Base-by-base conservation (phyloP, 35 echinoderm and acorn worm genomes). In the Apostichopus parvimensis region DNA sequence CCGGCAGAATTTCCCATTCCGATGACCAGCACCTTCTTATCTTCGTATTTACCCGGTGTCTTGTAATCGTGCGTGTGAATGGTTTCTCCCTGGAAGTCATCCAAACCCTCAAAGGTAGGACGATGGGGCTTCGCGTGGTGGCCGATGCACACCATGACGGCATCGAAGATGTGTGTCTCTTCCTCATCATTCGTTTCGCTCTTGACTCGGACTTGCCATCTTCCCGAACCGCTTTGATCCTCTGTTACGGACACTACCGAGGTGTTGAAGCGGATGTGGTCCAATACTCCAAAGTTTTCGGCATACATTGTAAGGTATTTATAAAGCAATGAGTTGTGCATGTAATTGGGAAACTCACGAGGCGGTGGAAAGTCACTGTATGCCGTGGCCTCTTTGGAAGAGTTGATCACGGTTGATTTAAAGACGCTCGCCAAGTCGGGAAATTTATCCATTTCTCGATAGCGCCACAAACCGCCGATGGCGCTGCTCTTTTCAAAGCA, bases 361-460 rank as follows among this genome's bases (percentile, higher is more conserved):
- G 93, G 95, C 18, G 91, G 78, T 13, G 97, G 95, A 59, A 93
- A 99, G 75, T 99, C 97, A 91, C 97, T 99, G 77, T 96, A 95
- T 18, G 91, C 60, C 93, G 92, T 96, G 90, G 94, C 93, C 22
- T 92, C 78, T 82, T 99, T 99, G n/a, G 95, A 96, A 24, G 97
- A 91, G 80, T 99, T 99, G 57, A 93, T 92, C 4, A 95, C 87
- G 1, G 95, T 93, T 14, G 92, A 95, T 57, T 98, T 87, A 57
- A 96, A 99, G 1, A 98, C 91, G 4, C 92, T 92, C 4, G 92
- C 83, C 20, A 90, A 57, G 77, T 94, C 73, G 5, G 78, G 90
- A 23, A 88, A 80, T 3, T 87, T 75, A 18, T 90, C 75, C 5
- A 62, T 62, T 22, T 98, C 94, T 28, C 85, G 64, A 71, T 91